These are phyloP conservation scores for Euleptes europaea DNA, from an alignment of 2,113 vertebrate species.

Conservation along the genomic window DNA sequence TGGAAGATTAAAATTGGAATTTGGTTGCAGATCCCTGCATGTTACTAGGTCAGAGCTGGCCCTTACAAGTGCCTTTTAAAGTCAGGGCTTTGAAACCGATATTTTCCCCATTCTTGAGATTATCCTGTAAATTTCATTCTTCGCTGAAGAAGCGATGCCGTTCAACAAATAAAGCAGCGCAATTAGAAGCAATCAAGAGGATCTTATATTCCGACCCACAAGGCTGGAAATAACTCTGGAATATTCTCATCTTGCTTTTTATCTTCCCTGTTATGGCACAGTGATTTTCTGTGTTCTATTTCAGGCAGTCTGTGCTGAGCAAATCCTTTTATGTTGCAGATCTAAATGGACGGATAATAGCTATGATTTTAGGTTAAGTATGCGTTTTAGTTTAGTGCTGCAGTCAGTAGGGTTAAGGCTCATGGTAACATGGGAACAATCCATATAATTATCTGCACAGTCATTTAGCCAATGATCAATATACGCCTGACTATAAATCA, in stretches of 20 bases:
- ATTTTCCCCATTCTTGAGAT: background rate
- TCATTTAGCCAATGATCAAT: constrained; percentile 72
- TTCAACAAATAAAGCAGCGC: background rate
- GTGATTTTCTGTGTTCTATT: constrained; percentile 7
- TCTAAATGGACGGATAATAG: background rate
- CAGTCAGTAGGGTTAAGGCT: constrained; percentile 36
- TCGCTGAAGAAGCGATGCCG: background rate
- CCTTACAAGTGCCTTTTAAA: background rate
- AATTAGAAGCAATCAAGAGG: background rate
- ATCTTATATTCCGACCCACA: background rate
- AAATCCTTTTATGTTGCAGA: background rate
- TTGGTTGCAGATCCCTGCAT: background rate
- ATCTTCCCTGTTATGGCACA: background rate
- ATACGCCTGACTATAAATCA: constrained; percentile 63
- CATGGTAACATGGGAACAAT: constrained; percentile 49
- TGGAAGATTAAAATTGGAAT: constrained; percentile 27
- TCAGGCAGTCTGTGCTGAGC: background rate
- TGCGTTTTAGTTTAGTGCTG: constrained; percentile 32
- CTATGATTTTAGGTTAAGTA: constrained; percentile 15
- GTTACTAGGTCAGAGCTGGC: background rate
- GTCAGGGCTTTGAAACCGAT: background rate
- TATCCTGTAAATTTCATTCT: background rate
- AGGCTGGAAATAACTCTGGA: background rate
- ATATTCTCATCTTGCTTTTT: background rate
- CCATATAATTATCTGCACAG: constrained; percentile 56